phyloP scores from a whole-genome alignment of 2,113 vertebrate species.

The Stigmatopora argus region DNA sequence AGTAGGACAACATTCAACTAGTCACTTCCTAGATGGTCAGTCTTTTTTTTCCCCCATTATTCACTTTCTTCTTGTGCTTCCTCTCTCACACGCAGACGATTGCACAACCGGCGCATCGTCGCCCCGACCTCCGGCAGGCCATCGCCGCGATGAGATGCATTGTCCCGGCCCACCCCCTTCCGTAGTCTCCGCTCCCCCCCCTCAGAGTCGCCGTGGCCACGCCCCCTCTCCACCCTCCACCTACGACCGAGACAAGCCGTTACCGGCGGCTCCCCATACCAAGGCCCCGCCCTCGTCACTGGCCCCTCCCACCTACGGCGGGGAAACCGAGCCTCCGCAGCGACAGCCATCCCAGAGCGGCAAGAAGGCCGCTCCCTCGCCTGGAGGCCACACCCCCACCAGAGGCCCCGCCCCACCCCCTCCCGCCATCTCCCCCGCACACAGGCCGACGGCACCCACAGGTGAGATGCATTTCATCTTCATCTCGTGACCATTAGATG shows the following conservation, averaged over 20 bases:
- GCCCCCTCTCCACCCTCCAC: conserved; percentile 69
- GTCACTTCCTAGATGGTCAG: not conserved
- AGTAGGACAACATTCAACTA: conserved; percentile 42
- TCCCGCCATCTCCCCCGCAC: conserved; percentile 60
- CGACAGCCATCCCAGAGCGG: conserved; percentile 89
- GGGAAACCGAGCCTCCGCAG: conserved; percentile 78
- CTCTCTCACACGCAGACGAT: conserved; percentile 55
- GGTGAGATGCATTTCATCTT: conserved; percentile 44
- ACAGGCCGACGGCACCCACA: conserved; percentile 52
- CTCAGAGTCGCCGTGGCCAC: conserved; percentile 68
- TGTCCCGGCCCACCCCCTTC: conserved; percentile 65
- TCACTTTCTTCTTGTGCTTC: not conserved
- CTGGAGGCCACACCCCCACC: conserved; percentile 76
- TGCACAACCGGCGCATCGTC: conserved; percentile 72
- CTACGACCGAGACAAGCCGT: conserved; percentile 74
- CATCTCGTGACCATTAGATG: not conserved
- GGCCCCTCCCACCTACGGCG: conserved; percentile 77
- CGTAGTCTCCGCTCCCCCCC: conserved; percentile 64
- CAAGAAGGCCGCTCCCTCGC: conserved; percentile 71
- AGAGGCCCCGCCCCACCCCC: conserved; percentile 69
- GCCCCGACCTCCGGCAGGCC: conserved; percentile 68
- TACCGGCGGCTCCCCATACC: conserved; percentile 64
- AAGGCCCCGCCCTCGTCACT: conserved; percentile 76
- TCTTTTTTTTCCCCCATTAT: too few relatives aligned
- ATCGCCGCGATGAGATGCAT: conserved; percentile 74